Base-by-base conservation (phyloP, 2,888 invertebrate genomes). In the Patella pellucida region DNA sequence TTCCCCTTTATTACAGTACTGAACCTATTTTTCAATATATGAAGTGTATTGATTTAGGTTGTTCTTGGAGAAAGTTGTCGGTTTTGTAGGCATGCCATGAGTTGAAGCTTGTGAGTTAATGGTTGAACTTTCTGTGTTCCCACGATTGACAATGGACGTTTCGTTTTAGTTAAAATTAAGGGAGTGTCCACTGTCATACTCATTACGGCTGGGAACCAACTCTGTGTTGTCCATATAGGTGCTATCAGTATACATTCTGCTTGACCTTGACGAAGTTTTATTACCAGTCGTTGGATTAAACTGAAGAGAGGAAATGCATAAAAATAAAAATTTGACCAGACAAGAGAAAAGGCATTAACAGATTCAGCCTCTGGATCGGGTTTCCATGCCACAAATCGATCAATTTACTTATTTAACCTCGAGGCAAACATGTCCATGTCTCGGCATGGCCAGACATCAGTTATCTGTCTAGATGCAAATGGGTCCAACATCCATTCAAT, bases 1-100 rank as follows among this genome's bases (percentile, higher is more conserved):
- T 14, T 23, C 16, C 68, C 19, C 15, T 72, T 31, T n/a, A 54
- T 52, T 15, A 73, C 79, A 79, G 52, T 72, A 79, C 51, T 16
- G 15, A 12, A 72, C 72, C 79, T 76, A 79, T 69, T 73, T 78
- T n/a, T 72, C 27, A 52, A 74, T 71, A 69, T 76, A 76, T n/a
- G 52, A 12, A 15, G 41, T 31, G 56, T 78, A 78, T 67, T 76
- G 78, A 52, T 72, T 68, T 73, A 14, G 67, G n/a, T 41, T 69
- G 76, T 62, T n/a, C 51, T n/a, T 41, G 15, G 50, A 27, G 52
- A 73, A 70, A 69, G n/a, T 23, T 31, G 67, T 73, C 51, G 27
- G 50, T 41, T 73, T 69, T 52, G 12, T 11, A 67, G 51, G 31
- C 68, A 73, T 23, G 73, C 78, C 62, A 72, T 41, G 15, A 74